Evolutionary conservation across 1,140 invertebrate genomes (phyloP).

Genomic region (Adelges cooleyi): DNA sequence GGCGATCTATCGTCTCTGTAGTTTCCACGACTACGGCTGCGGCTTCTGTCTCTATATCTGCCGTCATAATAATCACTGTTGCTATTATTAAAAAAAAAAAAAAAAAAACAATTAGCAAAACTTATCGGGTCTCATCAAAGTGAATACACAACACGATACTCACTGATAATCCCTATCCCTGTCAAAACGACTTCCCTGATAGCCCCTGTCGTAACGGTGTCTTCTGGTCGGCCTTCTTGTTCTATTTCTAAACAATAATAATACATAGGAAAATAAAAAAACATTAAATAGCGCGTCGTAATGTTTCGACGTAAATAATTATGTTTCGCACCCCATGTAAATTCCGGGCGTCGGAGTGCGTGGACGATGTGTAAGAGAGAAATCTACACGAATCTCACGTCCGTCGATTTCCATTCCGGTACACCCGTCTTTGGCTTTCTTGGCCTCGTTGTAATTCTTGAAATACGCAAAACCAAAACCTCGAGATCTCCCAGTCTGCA

Average conservation of each 20-base stretch:
- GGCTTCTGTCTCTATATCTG: constrained; percentile 34
- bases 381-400: constrained; percentile 86
- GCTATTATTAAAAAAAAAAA: too few species aligned
- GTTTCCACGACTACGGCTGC: constrained; percentile 37
- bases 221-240: background rate
- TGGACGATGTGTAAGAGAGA: constrained; percentile 90
- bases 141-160: background rate
- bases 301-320: constrained; percentile 40
- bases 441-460: constrained; percentile 76
- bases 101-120: background rate
- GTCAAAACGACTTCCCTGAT: background rate
- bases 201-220: background rate
- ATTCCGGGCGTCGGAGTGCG: constrained; percentile 96
- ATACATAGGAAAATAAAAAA: too few species aligned
- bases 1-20: constrained; percentile 45
- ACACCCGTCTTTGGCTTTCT: constrained; percentile 85
- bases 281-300: too few species aligned
- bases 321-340: constrained; percentile 90
- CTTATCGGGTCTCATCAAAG: background rate
- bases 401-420: constrained; percentile 91
- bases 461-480: constrained; percentile 98
- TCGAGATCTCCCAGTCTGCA: constrained; percentile 76
- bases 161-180: constrained; percentile 4
- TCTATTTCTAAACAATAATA: background rate
- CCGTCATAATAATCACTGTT: constrained; percentile 35